A percentile compares a stretch with the other conserved stretches of the same genome.
phyloP scores from a whole-genome alignment of 92 coral and sea anemone genomes.

The Scolanthus callimorphus region DNA sequence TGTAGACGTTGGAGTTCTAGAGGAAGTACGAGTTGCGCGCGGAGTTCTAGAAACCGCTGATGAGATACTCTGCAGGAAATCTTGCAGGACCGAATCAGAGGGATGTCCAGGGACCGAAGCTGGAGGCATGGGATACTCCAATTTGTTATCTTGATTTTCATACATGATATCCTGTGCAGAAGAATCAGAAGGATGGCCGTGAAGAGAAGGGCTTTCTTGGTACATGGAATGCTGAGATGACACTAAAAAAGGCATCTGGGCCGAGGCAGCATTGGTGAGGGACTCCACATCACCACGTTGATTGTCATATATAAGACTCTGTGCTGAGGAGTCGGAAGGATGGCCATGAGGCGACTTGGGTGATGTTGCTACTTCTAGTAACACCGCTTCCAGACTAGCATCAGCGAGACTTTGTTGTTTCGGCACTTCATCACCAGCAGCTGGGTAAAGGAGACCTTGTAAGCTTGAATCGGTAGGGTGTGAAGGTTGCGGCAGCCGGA shows the following conservation, averaged over 20 bases:
- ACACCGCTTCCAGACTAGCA: neutral
- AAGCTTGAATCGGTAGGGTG: slow-evolving; percentile 66
- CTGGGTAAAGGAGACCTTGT: slow-evolving; percentile 42
- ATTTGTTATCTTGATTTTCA: neutral
- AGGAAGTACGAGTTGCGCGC: neutral
- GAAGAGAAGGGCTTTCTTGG: slow-evolving; percentile 38
- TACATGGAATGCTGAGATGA: slow-evolving; percentile 50
- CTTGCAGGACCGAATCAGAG: slow-evolving; percentile 10
- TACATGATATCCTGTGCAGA: neutral
- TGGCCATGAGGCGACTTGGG: neutral
- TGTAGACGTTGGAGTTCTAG: neutral
- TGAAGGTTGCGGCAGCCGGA: neutral
- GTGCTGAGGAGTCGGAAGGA: slow-evolving; percentile 38
- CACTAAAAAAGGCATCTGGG: neutral
- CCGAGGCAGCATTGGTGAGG: neutral
- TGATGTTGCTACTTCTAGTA: neutral
- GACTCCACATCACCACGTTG: neutral
- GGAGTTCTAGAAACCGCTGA: neutral
- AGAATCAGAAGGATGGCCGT: slow-evolving; percentile 54
- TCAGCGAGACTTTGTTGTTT: slow-evolving; percentile 6
- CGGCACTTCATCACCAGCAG: neutral
- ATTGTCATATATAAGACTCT: slow-evolving; percentile 20
- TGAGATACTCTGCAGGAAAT: slow-evolving; percentile 1
- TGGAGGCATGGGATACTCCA: slow-evolving; percentile 7
- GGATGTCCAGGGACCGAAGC: slow-evolving; percentile 25